Conservation (phyloP, 2,888 invertebrate species). For the Acanthococcus lagerstroemiae region DNA sequence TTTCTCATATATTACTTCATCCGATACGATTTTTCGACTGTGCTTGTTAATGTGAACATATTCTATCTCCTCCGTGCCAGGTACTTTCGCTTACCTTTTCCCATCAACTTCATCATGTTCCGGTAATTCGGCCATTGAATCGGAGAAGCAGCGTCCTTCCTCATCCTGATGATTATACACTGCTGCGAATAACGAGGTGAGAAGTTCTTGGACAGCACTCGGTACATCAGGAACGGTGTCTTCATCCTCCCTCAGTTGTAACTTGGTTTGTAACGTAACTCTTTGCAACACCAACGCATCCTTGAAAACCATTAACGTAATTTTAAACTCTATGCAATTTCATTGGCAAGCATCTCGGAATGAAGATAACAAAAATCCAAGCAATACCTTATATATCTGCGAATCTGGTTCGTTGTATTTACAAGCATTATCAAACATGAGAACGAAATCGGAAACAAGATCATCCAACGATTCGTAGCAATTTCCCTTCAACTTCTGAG, state of each 20-base stretch:
- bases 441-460: constrained; percentile 73
- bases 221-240: constrained; percentile 83
- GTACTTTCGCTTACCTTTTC: constrained; percentile 47
- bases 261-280: constrained; percentile 82
- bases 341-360: background rate
- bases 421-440: constrained; percentile 95
- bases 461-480: constrained; percentile 75
- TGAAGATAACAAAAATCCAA: background rate
- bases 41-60: too few relatives aligned
- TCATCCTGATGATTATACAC: constrained; percentile 92
- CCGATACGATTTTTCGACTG: too few relatives aligned
- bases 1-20: too few relatives aligned
- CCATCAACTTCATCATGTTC: constrained; percentile 71
- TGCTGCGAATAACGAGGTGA: constrained; percentile 81
- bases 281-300: constrained; percentile 88
- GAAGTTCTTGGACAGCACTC: constrained; percentile 79
- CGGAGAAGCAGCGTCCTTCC: constrained; percentile 91
- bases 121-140: constrained; percentile 86
- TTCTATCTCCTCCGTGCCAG: background rate
- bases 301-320: constrained; percentile 40
- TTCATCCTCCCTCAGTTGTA: constrained; percentile 71
- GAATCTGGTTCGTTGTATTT: constrained; percentile 97
- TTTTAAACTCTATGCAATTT: background rate
- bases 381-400: constrained; percentile 73
- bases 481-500: constrained; percentile 57